Base-by-base conservation (phyloP, 2,888 invertebrate genomes). In the Atrina japonica region DNA sequence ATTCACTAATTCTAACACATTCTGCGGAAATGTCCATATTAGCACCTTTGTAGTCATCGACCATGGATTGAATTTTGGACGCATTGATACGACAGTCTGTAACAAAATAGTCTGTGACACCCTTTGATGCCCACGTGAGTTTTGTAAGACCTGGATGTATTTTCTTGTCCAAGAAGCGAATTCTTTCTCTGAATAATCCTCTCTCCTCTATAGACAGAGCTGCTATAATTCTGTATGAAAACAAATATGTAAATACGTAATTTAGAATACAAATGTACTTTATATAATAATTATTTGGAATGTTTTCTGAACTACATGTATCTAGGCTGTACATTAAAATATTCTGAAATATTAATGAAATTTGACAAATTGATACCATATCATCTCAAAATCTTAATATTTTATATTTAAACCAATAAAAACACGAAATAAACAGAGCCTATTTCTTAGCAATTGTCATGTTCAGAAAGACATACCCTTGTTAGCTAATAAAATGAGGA, bases 21-120 rank as follows among this genome's bases (percentile, higher is more conserved):
- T 84, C 81, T 23, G 70, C 75, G 2, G 87, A 85, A 64, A 91
- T 90, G 40, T 85, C 83, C 82, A 86, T 84, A 89, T 96, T 96
- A 73, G 95, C 95, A 41, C 93, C 93, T 91, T 97, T 97, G 88
- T 96, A 97, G 18, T 95, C 94, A 68, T 95, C 94, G 6, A 96
- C 92, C 81, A 95, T 95, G 73, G 94, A 93, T 92, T 96, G 90
- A 49, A 88, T 83, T 78, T 88, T 89, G 65, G 82, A 83, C 40
- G 90, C 90, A 70, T 89, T 88, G 30, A 84, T 73, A 16, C 91
- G 82, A 74, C 90, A 91, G 52, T 91, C 90, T 9, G 79, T 83
- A 58, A 91, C 87, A 78, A 90, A 91, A 73, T 85, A 89, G 64
- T 91, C 90, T 21, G 87, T 86, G 80, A 88, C 86, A 16, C 88